phyloP scores from a whole-genome alignment of 2,113 vertebrate species.

The Argyrosomus japonicus region DNA sequence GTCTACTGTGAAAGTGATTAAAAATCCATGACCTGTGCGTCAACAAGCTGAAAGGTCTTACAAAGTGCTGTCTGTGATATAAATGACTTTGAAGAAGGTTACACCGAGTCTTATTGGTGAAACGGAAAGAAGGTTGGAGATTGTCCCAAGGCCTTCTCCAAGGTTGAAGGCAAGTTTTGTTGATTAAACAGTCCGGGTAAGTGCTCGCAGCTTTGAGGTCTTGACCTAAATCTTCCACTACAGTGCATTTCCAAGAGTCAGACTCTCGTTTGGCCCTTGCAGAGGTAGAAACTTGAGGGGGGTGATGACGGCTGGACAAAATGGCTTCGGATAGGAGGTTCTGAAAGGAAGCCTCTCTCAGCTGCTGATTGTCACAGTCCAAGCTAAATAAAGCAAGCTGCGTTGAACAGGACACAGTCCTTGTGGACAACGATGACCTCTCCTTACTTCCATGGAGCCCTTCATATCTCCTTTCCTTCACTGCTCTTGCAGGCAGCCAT shows the following conservation, averaged over 20 bases:
- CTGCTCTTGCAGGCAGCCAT: neutral
- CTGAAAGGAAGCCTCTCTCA: constrained; percentile 13
- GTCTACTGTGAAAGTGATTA: constrained; percentile 3
- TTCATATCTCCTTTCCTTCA: constrained; percentile 10
- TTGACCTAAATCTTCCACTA: constrained; percentile 17
- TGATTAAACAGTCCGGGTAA: constrained; percentile 34
- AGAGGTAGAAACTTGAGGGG: neutral
- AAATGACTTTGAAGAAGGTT: constrained; percentile 14
- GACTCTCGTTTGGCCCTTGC: constrained; percentile 9
- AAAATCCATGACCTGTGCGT: constrained; percentile 12
- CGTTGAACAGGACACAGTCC: constrained; percentile 7
- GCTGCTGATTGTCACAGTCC: constrained; percentile 5
- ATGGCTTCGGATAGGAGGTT: constrained; percentile 24
- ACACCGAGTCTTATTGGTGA: neutral
- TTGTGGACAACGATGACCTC: constrained; percentile 4
- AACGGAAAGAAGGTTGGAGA: constrained; percentile 7
- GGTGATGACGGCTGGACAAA: constrained; percentile 8
- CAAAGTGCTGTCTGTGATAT: constrained; percentile 8
- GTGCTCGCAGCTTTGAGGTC: constrained; percentile 14
- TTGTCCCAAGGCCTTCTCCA: constrained; percentile 23
- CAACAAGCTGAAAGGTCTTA: constrained; percentile 18
- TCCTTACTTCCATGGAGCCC: neutral
- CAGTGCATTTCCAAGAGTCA: constrained; percentile 22
- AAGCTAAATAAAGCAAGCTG: constrained; percentile 7
- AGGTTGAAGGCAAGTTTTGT: constrained; percentile 36